Percentiles rank a stretch among this genome's conserved stretches.
Evolutionary conservation across 2,797 vertebrate species (phyloP).

Genomic region (Acrossocheilus wenchowensis): DNA sequence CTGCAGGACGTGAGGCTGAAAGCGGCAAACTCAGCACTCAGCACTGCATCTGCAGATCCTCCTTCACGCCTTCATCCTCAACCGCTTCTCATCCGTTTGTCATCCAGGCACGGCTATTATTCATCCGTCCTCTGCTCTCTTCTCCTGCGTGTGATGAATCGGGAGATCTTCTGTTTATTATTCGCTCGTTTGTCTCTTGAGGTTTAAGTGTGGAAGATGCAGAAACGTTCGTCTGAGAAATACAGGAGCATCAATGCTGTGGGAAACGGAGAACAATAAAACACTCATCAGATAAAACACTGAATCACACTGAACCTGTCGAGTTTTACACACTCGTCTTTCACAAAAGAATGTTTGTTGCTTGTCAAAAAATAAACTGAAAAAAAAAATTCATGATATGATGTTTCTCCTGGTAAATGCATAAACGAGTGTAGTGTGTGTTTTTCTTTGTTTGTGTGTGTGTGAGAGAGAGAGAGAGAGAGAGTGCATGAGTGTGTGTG

Average conservation of each 20-base stretch:
- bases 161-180: background rate
- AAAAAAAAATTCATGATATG: too few relatives aligned
- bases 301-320: background rate
- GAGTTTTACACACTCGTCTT: too few relatives aligned
- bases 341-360: background rate
- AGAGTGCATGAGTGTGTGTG: background rate
- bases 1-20: background rate
- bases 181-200: background rate
- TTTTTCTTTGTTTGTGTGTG: background rate
- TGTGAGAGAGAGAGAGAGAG: too few relatives aligned
- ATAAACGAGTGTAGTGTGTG: too few relatives aligned
- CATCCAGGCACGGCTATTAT: conserved; percentile 35
- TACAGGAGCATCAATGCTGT: background rate
- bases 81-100: conserved; percentile 26
- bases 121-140: conserved; percentile 6
- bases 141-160: background rate
- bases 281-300: background rate
- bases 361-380: too few relatives aligned
- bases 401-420: background rate
- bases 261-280: background rate
- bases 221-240: background rate
- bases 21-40: conserved; percentile 14
- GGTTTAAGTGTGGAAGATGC: background rate
- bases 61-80: conserved; percentile 7
- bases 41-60: conserved; percentile 8